Evolutionary conservation across 2,888 invertebrate genomes (phyloP), one percentile per base, ranked within the genome.

Genomic region (Cephonodes hylas): DNA sequence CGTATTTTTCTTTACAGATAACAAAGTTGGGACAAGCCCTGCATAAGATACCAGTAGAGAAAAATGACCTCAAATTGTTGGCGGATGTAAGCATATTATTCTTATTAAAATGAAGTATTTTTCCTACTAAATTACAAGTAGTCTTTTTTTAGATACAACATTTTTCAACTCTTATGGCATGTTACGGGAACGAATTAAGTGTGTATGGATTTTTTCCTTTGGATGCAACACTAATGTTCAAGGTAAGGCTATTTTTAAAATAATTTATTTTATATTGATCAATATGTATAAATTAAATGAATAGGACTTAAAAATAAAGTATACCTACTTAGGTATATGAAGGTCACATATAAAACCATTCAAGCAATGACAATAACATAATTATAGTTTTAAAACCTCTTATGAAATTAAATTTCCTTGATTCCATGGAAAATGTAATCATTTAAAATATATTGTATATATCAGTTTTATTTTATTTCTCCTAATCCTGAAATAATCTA

Each of bases 141-240:
- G 6, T 3, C 4, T 42, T 59, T 59, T 77, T 76, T 1, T 79
- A 91, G 91, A 77, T 90, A 38, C 88, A 90, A 73, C 90, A 90
- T 70, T 88, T 91, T 68, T 80, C 88, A 2, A 74, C 84, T 0
- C 64, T 88, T 18, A 84, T 90, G 70, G 66, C 74, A 0, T 80
- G 77, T 65, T 84, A 86, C 63, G 74, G 74, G 34, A 77, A 79
- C 5, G 82, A 83, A 62, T 71, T 90, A 53, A 82, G 83, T 3
- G 78, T 86, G 0, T 91, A 81, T 63, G 88, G 84, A 23, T 85
- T 80, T 63, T 86, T 91, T 70, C 66, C 82, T 15, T 66, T 91
- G 4, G 86, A 90, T 68, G 81, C 86, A 0, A 80, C 84, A 18
- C 70, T 91, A 1, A 61, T 88, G 38, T 86, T 84, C 58, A 85